Conservation (phyloP, 2,888 invertebrate genomes). For the Sinotaia quadrata region DNA sequence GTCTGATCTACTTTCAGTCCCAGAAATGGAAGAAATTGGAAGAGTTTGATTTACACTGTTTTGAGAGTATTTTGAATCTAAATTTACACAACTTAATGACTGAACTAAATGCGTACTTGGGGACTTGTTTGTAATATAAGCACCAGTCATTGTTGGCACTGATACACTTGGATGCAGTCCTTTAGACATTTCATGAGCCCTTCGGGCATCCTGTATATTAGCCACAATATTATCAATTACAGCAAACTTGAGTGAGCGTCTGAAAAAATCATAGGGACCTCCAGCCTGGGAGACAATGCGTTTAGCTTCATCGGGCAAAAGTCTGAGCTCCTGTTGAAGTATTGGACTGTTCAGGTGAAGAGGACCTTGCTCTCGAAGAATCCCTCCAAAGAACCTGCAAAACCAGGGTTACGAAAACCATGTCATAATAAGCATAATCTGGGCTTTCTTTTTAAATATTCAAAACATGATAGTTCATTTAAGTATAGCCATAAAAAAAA, state of each 20-base stretch:
- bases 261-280: constrained; percentile 47
- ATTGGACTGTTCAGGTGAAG: constrained; percentile 41
- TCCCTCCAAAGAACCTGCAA: neutral
- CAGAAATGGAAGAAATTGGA: too few relatives aligned
- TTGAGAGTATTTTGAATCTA: too few relatives aligned
- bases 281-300: constrained; percentile 48
- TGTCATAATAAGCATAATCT: neutral
- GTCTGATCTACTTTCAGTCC: too few relatives aligned
- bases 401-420: neutral
- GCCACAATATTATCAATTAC: constrained; percentile 53
- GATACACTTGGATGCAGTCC: neutral
- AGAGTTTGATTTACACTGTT: too few relatives aligned
- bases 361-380: constrained; percentile 52
- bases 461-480: too few relatives aligned
- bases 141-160: neutral
- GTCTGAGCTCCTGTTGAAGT: constrained; percentile 46
- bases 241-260: constrained; percentile 51
- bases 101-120: too few relatives aligned
- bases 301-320: constrained; percentile 51
- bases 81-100: too few relatives aligned
- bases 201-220: constrained; percentile 45
- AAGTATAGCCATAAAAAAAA: too few relatives aligned
- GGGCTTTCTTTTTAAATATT: too few relatives aligned
- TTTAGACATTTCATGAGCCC: constrained; percentile 44
- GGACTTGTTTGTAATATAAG: neutral